Conservation (phyloP, 2,888 invertebrate species). For the Pristionchus fissidentatus region DNA sequence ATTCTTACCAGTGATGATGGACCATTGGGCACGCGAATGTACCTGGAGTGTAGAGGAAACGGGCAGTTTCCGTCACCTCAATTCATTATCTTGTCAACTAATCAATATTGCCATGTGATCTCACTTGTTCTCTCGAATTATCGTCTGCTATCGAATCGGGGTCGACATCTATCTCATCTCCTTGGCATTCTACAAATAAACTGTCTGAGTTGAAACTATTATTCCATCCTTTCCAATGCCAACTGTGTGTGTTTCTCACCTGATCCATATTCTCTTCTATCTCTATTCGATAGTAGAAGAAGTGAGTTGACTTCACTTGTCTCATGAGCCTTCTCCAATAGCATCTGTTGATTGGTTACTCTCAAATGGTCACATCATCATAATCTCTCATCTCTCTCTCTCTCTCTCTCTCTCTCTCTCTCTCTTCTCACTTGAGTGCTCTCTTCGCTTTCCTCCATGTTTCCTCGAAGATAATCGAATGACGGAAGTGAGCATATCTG, state of each 20-base stretch:
- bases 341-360: conserved; percentile 60
- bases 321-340: conserved; percentile 63
- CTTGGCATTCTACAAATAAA: background rate
- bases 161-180: background rate
- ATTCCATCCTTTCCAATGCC: background rate
- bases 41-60: conserved; percentile 80
- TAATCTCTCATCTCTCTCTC: background rate
- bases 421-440: conserved; percentile 24
- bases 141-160: conserved; percentile 36
- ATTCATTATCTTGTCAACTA: background rate
- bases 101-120: background rate
- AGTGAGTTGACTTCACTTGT: conserved; percentile 55
- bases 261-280: conserved; percentile 36
- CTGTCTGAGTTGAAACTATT: too few relatives aligned
- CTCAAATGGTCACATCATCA: conserved; percentile 34
- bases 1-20: conserved; percentile 55
- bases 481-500: conserved; percentile 48
- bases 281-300: conserved; percentile 52
- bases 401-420: background rate
- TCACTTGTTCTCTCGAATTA: conserved; percentile 46
- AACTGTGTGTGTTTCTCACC: conserved; percentile 1
- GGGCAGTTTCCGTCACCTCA: conserved; percentile 50
- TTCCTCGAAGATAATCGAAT: conserved; percentile 35
- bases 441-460: conserved; percentile 39
- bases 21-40: conserved; percentile 84